phyloP scores from a whole-genome alignment of 2,888 invertebrate species.

The Pristionchus entomophagus region DNA sequence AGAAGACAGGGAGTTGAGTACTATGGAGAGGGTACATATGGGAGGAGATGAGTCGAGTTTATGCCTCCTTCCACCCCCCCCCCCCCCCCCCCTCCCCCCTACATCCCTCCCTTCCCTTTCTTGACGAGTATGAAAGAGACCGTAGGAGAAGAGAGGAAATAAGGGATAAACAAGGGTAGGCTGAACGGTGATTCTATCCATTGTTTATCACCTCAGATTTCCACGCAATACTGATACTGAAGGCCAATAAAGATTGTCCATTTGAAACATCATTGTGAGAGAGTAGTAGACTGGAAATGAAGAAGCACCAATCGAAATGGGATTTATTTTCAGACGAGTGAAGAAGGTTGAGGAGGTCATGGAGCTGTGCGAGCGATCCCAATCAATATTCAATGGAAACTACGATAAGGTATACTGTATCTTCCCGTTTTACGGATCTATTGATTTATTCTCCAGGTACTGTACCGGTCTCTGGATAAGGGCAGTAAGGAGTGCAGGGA shows the following conservation, averaged over 20 bases:
- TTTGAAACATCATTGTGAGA: background rate
- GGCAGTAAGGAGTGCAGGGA: slow-evolving; percentile 1
- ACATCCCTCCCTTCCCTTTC: too few species aligned
- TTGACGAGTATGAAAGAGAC: background rate
- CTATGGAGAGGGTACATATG: slow-evolving; percentile 34
- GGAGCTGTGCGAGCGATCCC: slow-evolving; percentile 55
- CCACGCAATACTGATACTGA: background rate
- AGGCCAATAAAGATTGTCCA: background rate
- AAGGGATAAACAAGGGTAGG: background rate
- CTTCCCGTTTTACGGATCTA: background rate
- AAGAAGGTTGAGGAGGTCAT: slow-evolving; percentile 64
- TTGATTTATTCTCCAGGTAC: background rate
- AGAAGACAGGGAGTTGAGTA: slow-evolving; percentile 5
- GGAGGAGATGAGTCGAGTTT: slow-evolving; percentile 14
- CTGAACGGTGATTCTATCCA: background rate
- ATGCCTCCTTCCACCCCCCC: too few species aligned
- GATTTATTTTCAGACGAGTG: slow-evolving; percentile 53
- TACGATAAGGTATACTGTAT: slow-evolving; percentile 51
- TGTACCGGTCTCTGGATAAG: background rate
- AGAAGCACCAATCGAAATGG: background rate
- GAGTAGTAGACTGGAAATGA: background rate
- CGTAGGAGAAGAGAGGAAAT: background rate
- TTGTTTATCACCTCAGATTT: background rate
- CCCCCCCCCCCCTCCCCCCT: too few species aligned
- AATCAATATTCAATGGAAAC: slow-evolving; percentile 55